Percentiles rank a stretch among this genome's conserved stretches.
phyloP scores from a whole-genome alignment of 2,888 invertebrate genomes.

The Eilema caniola region DNA sequence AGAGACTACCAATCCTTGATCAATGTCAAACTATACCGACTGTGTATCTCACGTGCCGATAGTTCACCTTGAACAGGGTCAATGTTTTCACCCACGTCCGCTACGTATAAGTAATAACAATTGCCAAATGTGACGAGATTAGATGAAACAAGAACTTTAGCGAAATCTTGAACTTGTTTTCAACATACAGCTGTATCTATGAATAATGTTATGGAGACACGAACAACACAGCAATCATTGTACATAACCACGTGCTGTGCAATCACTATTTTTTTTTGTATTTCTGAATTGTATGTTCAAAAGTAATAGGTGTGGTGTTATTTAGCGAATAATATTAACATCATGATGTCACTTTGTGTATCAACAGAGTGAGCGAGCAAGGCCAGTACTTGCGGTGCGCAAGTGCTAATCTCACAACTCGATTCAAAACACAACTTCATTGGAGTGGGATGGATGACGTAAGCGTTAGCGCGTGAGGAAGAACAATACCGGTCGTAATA shows the following conservation, averaged over 20 bases:
- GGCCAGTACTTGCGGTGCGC: slow-evolving; percentile 67
- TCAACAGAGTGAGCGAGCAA: slow-evolving; percentile 69
- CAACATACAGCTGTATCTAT: not conserved
- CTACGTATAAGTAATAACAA: slow-evolving; percentile 32
- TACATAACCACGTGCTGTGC: slow-evolving; percentile 15
- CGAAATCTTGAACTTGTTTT: not conserved
- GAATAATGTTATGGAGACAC: not conserved
- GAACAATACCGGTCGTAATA: slow-evolving; percentile 49
- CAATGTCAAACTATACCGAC: slow-evolving; percentile 56
- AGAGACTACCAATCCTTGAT: slow-evolving; percentile 40
- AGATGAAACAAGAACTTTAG: slow-evolving; percentile 18
- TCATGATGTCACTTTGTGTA: slow-evolving; percentile 79
- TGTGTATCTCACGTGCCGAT: slow-evolving; percentile 51
- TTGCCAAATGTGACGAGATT: slow-evolving; percentile 20
- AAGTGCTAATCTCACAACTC: slow-evolving; percentile 69
- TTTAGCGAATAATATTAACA: slow-evolving; percentile 60
- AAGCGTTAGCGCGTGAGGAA: slow-evolving; percentile 59
- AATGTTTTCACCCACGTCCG: slow-evolving; percentile 71
- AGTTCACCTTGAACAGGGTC: slow-evolving; percentile 77
- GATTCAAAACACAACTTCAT: slow-evolving; percentile 59
- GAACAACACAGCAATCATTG: slow-evolving; percentile 21
- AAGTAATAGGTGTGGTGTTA: slow-evolving; percentile 52
- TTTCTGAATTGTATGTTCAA: slow-evolving; percentile 33
- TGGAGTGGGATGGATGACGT: slow-evolving; percentile 72
- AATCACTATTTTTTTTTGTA: slow-evolving; percentile 21